Conservation (phyloP, 1,140 invertebrate species). For the Centruroides sculpturatus region DNA sequence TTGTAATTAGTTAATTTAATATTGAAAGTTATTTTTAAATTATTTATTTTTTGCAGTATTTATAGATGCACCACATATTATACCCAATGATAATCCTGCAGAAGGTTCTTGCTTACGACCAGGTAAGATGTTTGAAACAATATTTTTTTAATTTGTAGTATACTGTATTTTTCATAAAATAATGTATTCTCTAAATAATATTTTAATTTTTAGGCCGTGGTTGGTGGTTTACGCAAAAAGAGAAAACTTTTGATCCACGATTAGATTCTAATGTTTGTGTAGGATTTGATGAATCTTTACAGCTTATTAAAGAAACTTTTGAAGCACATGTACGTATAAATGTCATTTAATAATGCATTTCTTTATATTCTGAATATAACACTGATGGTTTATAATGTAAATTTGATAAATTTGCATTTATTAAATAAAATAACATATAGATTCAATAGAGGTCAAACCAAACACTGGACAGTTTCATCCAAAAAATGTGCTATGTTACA, state of each 20-base stretch:
- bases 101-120: conserved; percentile 3
- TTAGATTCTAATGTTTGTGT: conserved; percentile 55
- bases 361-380: too few relatives aligned
- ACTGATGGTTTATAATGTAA: too few relatives aligned
- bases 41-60: conserved; percentile 35
- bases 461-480: too few relatives aligned
- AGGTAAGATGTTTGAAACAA: conserved; percentile 20
- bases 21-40: conserved; percentile 12
- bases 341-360: too few relatives aligned
- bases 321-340: conserved; percentile 32
- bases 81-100: conserved; percentile 10
- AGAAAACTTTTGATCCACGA: conserved; percentile 59
- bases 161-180: too few relatives aligned
- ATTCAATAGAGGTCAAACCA: too few relatives aligned
- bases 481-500: too few relatives aligned
- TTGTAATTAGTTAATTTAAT: too few relatives aligned
- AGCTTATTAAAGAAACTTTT: conserved; percentile 47
- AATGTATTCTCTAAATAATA: background rate
- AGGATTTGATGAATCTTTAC: conserved; percentile 64
- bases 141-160: too few relatives aligned
- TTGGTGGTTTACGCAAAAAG: conserved; percentile 80
- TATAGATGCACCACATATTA: conserved; percentile 51
- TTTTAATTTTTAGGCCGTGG: conserved; percentile 33
- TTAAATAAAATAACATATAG: too few relatives aligned
- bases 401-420: too few relatives aligned